These are phyloP conservation scores for Plagiodera versicolora DNA, from an alignment of 2,888 invertebrate genomes.

Conservation along the genomic window DNA sequence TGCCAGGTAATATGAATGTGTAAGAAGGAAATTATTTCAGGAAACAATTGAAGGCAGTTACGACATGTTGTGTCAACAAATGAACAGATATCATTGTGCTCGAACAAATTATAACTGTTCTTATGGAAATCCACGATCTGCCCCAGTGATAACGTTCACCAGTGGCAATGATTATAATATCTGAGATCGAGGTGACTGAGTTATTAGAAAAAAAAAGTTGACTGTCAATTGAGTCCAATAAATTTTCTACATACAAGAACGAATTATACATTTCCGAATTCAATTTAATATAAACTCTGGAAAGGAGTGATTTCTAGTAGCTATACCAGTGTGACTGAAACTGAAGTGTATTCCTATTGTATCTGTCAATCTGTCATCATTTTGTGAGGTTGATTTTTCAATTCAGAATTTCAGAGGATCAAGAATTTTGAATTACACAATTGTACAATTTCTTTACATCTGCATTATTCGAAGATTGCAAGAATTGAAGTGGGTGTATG, in stretches of 20 bases:
- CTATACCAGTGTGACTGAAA: no score
- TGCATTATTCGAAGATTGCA: background rate
- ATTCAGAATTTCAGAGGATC: no score
- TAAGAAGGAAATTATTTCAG: constrained; percentile 32
- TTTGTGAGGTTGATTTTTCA: no score
- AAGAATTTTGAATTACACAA: no score
- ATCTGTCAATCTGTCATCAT: no score
- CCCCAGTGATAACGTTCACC: constrained; percentile 64
- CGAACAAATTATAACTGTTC: constrained; percentile 29
- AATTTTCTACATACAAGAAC: background rate
- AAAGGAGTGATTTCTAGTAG: no score
- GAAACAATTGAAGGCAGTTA: constrained; percentile 33
- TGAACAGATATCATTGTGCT: constrained; percentile 31
- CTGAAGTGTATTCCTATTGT: no score
- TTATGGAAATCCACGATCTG: constrained; percentile 58
- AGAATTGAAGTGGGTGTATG: background rate
- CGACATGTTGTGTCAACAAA: constrained; percentile 33
- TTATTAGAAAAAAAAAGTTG: constrained; percentile 18
- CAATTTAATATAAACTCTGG: background rate
- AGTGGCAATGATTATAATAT: constrained; percentile 32
- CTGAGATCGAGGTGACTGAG: constrained; percentile 12
- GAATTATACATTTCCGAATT: background rate
- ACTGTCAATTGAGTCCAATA: constrained; percentile 25
- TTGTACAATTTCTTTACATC: background rate
- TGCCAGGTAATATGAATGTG: no score